Evolutionary conservation across 2,888 invertebrate species (phyloP), one percentile per base, ranked within the genome.

Genomic region (Adelognathus sp.): DNA sequence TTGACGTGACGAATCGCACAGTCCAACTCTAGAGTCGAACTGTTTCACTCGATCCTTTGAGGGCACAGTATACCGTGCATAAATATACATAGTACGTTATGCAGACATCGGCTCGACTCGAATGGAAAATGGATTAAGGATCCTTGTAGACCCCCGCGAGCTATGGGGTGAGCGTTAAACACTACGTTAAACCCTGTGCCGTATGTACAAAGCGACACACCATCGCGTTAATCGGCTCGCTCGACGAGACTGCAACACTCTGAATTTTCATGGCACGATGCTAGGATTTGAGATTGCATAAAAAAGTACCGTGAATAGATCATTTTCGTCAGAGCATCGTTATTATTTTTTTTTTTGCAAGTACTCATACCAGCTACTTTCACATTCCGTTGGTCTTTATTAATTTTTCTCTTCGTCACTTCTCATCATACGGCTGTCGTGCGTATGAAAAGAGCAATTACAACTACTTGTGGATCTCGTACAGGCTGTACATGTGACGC

Each of bases 391-490:
- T 56, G 18, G 18, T 36, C 27, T n/a, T 7, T n/a, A 39, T 24
- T 21, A 6, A n/a, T 60, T 60, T 27, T 9, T 14, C 73, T 63
- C 61, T 24, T 50, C 16, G 50, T 50, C 50, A 50, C 50, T 33
- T 63, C 67, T 75, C n/a, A n/a, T n/a, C n/a, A n/a, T 56, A 41
- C 54, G 39, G 56, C 76, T 56, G 71, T 69, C 76, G 60, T 72
- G 82, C 76, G 73, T 73, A 81, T 84, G 85, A 85, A 86, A 84
- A 81, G 85, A 83, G 85, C 86, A 86, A 87, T 87, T 86, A 82
- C 83, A 82, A 81, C 81, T 85, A 78, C 80, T 83, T 83, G 86
- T 82, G 82, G 86, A 83, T 86, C 83, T 79, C 85, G 81, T 82
- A 86, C 80, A 82, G 83, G 83, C 58, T 14, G 21, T 44, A 44